Base-by-base conservation (phyloP, 2,113 vertebrate genomes). In the Leucopsar rothschildi region DNA sequence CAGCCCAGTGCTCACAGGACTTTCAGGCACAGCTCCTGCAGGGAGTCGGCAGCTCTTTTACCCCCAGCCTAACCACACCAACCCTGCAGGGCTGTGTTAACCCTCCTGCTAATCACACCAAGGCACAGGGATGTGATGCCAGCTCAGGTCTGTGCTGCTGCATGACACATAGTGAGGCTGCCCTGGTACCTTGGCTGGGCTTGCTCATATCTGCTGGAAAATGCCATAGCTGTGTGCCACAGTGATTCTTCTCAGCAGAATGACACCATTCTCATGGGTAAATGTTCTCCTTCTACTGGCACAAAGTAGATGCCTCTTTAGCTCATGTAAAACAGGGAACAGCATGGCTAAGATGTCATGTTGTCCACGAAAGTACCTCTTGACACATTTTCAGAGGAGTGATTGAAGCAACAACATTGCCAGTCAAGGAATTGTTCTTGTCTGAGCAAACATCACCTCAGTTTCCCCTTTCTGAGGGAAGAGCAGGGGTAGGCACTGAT, bases 141-240 rank as follows among this genome's bases (percentile, higher is more conserved):
- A 37, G n/a, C 27, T 39, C 55, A 29, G 47, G 65, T 44, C 49
- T 35, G 8, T 9, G 56, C 53, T 79, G 49, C 8, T 40, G 56
- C 10, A 2, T 5, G 12, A 3, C 6, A 0, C 0, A 0, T 6
- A 8, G 2, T 25, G 47, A 64, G 39, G 31, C 19, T 71, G 65
- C 47, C 64, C 75, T 50, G 78, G 16, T 10, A 1, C 27, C 31
- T 37, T 6, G 71, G 52, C 59, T 1, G 4, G 20, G 23, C 39
- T 90, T 24, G 33, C n/a, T 76, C 3, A 0, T 3, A 23, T 44
- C 65, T 84, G 39, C 4, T 83, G 82, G 63, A n/a, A 82, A 72
- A 55, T 13, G 45, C n/a, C 37, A 4, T 1, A 39, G 40, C n/a
- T 57, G 31, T 5, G 8, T 75, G 49, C 42, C 55, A 80, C 28